A percentile compares a stretch with the other conserved stretches of the same genome.
phyloP scores from a whole-genome alignment of 2,888 invertebrate species.

The Dione juno region DNA sequence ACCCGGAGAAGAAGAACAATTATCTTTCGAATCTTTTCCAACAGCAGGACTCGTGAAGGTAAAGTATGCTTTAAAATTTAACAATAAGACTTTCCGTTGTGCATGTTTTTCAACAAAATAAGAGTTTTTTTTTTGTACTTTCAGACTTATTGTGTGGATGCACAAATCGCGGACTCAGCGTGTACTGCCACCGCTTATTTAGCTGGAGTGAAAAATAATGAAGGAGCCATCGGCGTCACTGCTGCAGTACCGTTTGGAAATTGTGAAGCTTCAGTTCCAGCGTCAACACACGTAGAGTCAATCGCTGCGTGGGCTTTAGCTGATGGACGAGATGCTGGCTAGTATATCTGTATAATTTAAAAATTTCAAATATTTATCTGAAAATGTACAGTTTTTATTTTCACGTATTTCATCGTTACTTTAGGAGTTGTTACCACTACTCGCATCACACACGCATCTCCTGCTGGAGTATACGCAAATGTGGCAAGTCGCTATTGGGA shows the following conservation, averaged over 20 bases:
- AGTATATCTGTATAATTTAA: neutral
- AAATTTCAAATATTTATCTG: neutral
- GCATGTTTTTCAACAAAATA: neutral
- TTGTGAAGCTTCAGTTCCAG: slow-evolving; percentile 81
- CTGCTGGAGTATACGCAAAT: slow-evolving; percentile 87
- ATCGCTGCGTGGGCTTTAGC: slow-evolving; percentile 86
- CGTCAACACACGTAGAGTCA: slow-evolving; percentile 83
- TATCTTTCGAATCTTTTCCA: slow-evolving; percentile 86
- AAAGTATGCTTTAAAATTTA: slow-evolving; percentile 9
- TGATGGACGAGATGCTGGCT: slow-evolving; percentile 69
- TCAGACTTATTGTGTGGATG: slow-evolving; percentile 84
- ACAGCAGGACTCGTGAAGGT: slow-evolving; percentile 87
- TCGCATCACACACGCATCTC: slow-evolving; percentile 90
- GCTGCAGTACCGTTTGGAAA: slow-evolving; percentile 82
- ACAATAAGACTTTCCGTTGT: neutral
- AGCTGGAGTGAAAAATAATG: slow-evolving; percentile 86
- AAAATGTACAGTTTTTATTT: neutral
- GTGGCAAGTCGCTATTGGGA: slow-evolving; percentile 87
- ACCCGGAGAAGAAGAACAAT: slow-evolving; percentile 83
- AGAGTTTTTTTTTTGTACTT: neutral
- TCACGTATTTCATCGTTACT: neutral
- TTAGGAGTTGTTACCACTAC: slow-evolving; percentile 88
- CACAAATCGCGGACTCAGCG: slow-evolving; percentile 88
- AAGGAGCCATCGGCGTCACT: slow-evolving; percentile 86
- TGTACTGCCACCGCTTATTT: slow-evolving; percentile 88